phyloP scores from a whole-genome alignment of 1,140 invertebrate species.

The Drosophila bifasciata region DNA sequence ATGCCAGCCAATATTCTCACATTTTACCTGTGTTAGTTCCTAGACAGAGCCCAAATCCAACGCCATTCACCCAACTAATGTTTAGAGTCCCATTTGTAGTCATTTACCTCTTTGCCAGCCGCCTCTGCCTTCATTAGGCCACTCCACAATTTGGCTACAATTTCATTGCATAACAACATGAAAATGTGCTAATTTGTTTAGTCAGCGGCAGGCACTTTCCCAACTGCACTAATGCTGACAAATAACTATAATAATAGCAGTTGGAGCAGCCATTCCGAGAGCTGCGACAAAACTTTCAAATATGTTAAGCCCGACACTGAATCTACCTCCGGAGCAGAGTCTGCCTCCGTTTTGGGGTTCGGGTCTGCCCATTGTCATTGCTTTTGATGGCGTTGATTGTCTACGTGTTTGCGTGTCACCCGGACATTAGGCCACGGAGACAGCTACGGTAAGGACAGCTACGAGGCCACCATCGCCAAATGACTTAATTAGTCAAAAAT shows the following conservation, averaged over 20 bases:
- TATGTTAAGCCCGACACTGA: conserved; percentile 51
- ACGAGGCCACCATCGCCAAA: conserved; percentile 26
- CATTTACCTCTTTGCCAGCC: conserved; percentile 9
- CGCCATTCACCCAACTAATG: conserved; percentile 20
- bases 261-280: conserved; percentile 28
- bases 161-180: conserved; percentile 44
- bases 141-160: conserved; percentile 19
- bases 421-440: conserved; percentile 51
- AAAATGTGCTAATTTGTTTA: conserved; percentile 66
- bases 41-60: conserved; percentile 3
- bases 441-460: conserved; percentile 24
- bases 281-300: conserved; percentile 72
- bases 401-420: conserved; percentile 74
- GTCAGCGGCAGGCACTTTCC: conserved; percentile 47
- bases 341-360: conserved; percentile 11
- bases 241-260: conserved; percentile 60
- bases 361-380: conserved; percentile 41
- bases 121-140: conserved; percentile 28
- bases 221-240: conserved; percentile 57
- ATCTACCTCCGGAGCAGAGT: conserved; percentile 19
- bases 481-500: conserved; percentile 77
- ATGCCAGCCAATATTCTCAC: conserved; percentile 6
- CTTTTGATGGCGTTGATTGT: conserved; percentile 64
- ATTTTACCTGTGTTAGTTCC: conserved; percentile 1
- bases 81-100: conserved; percentile 23